phyloP scores from a whole-genome alignment of 2,113 vertebrate species.

The Nerophis lumbriciformis region DNA sequence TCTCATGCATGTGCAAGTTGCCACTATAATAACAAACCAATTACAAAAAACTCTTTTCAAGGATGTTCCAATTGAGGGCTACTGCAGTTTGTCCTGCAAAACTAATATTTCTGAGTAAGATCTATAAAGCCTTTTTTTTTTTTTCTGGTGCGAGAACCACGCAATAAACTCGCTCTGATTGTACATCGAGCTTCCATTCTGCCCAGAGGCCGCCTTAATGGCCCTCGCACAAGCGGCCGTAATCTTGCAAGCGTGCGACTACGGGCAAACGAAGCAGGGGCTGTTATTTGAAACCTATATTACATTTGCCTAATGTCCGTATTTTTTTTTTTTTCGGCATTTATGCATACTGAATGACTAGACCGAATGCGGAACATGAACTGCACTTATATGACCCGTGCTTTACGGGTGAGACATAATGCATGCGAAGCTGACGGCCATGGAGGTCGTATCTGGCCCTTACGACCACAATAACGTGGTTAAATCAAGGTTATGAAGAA shows the following conservation, averaged over 20 bases:
- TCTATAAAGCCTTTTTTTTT: not conserved
- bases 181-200: slow-evolving; percentile 11
- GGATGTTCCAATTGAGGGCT: too few relatives aligned
- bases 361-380: not conserved
- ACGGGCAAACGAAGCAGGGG: slow-evolving; percentile 27
- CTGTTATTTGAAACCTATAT: slow-evolving; percentile 31
- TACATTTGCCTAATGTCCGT: slow-evolving; percentile 28
- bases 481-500: slow-evolving; percentile 8
- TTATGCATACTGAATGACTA: slow-evolving; percentile 14
- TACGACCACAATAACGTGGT: not conserved
- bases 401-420: slow-evolving; percentile 26
- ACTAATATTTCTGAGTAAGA: not conserved
- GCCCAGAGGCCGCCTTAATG: slow-evolving; percentile 22
- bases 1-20: too few relatives aligned
- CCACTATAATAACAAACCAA: too few relatives aligned
- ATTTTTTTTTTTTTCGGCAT: slow-evolving; percentile 2
- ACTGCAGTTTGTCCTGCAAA: not conserved
- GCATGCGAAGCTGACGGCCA: slow-evolving; percentile 9
- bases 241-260: slow-evolving; percentile 31
- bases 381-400: slow-evolving; percentile 28
- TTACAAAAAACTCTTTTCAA: too few relatives aligned
- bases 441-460: not conserved
- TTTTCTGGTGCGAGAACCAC: slow-evolving; percentile 2
- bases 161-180: slow-evolving; percentile 13
- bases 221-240: slow-evolving; percentile 24